Evolutionary conservation across 2,888 invertebrate species (phyloP).

Genomic region (Micoletzkya japonica): DNA sequence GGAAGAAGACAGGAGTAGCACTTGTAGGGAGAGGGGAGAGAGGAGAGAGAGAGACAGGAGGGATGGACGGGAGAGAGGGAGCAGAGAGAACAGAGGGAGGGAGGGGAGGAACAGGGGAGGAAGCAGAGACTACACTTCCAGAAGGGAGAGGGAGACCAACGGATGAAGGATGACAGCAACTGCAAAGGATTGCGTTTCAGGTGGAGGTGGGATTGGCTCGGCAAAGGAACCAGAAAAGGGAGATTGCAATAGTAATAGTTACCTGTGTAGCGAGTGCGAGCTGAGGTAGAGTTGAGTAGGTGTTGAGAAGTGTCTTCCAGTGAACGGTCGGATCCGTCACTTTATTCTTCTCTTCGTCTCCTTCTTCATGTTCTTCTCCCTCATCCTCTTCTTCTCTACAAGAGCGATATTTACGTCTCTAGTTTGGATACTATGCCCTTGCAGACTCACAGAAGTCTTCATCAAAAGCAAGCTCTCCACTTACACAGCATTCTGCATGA

Average conservation of each 20-base stretch:
- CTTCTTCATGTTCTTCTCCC: constrained; percentile 26
- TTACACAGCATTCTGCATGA: background rate
- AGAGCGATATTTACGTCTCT: background rate
- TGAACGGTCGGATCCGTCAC: background rate
- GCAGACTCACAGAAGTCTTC: constrained; percentile 7
- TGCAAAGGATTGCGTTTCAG: too few species aligned
- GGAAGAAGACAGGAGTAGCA: constrained; percentile 2
- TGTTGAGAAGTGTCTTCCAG: too few species aligned
- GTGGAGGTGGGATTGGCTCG: too few species aligned
- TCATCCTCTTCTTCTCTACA: constrained; percentile 30
- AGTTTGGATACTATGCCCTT: background rate
- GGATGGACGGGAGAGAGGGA: constrained; percentile 1
- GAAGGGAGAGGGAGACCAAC: background rate
- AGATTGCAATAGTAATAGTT: background rate
- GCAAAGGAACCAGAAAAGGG: background rate
- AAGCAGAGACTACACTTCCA: constrained; percentile 21
- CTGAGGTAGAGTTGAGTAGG: constrained; percentile 10
- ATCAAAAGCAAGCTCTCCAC: background rate
- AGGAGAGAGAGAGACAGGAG: background rate
- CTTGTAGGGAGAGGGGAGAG: constrained; percentile 3
- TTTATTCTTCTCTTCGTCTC: constrained; percentile 7
- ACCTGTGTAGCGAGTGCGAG: constrained; percentile 18
- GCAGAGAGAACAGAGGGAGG: constrained; percentile 13
- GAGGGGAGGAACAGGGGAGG: constrained; percentile 18
- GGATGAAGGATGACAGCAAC: constrained; percentile 11